Evolutionary conservation across 1,140 invertebrate genomes (phyloP).

Genomic region (Listronotus bonariensis): DNA sequence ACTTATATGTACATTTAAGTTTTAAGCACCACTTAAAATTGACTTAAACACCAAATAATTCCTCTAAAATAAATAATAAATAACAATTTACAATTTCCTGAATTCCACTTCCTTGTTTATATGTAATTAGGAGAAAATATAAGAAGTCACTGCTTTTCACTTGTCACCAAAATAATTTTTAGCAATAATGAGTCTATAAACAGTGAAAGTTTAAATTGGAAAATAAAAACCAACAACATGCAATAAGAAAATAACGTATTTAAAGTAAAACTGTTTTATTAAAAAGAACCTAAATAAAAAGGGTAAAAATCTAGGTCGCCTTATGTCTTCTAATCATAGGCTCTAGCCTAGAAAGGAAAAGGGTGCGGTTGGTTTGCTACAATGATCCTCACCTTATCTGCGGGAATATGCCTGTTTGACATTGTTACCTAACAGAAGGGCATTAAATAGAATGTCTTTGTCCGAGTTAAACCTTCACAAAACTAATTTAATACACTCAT

Average conservation of each 20-base stretch:
- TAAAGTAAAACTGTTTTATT: slow-evolving; percentile 8
- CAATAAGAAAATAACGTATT: slow-evolving; percentile 12
- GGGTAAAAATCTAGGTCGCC: slow-evolving; percentile 41
- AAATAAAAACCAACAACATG: slow-evolving; percentile 1
- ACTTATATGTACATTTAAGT: background rate
- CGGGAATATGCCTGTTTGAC: slow-evolving; percentile 42
- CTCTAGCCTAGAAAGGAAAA: slow-evolving; percentile 34
- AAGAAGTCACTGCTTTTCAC: background rate
- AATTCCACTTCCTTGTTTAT: slow-evolving; percentile 5
- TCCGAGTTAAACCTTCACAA: slow-evolving; percentile 13
- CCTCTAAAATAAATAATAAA: background rate
- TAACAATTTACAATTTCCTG: slow-evolving; percentile 6
- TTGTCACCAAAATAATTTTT: background rate
- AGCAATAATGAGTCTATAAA: background rate
- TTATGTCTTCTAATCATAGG: slow-evolving; percentile 37
- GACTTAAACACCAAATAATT: background rate
- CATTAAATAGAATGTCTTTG: slow-evolving; percentile 29
- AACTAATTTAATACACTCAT: slow-evolving; percentile 35
- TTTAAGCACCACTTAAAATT: background rate
- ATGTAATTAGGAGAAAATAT: slow-evolving; percentile 8
- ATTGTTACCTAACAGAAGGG: slow-evolving; percentile 35
- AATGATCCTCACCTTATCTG: slow-evolving; percentile 37
- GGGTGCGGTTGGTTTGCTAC: slow-evolving; percentile 36
- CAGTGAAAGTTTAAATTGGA: slow-evolving; percentile 23
- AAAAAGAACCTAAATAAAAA: slow-evolving; percentile 5